Evolutionary conservation across 23 tunicate genomes (phyloP).

Genomic region (Trididemnum miniatum): DNA sequence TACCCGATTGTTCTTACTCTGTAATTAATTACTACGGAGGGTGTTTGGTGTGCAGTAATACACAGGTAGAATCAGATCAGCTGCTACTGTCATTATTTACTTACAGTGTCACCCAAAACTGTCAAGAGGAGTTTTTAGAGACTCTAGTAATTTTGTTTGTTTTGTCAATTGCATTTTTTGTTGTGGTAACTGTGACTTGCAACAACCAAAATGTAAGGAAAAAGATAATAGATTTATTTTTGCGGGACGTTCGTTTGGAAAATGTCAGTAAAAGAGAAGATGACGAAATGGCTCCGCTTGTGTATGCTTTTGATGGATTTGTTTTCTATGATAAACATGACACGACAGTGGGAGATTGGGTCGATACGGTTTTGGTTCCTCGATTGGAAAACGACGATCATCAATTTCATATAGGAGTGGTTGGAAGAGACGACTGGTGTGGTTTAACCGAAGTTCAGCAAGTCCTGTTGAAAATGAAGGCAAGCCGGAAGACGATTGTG

Average conservation of each 20-base stretch:
- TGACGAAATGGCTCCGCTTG: neutral
- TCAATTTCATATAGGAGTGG: neutral
- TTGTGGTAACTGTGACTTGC: neutral
- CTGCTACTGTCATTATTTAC: neutral
- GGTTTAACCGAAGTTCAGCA: constrained; percentile 26
- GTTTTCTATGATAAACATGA: constrained; percentile 27
- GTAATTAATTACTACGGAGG: constrained; percentile 35
- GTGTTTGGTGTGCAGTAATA: constrained; percentile 18
- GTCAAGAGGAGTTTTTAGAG: neutral
- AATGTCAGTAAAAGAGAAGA: neutral
- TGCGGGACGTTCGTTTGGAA: neutral
- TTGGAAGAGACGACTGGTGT: constrained; percentile 42
- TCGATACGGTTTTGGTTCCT: constrained; percentile 23
- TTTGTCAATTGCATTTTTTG: neutral
- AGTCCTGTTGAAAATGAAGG: constrained; percentile 25
- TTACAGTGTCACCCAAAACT: constrained; percentile 6
- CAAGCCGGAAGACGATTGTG: constrained; percentile 32
- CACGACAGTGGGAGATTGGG: constrained; percentile 28
- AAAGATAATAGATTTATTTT: neutral
- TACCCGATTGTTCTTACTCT: constrained; percentile 15
- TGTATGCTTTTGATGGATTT: constrained; percentile 20
- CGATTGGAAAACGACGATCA: constrained; percentile 1
- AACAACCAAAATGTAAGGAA: neutral
- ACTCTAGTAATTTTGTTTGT: neutral
- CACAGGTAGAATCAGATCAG: neutral